A percentile compares a stretch with the other conserved stretches of the same genome.
These are phyloP conservation scores for Eristalinus aeneus DNA, from an alignment of 2,888 invertebrate genomes.

Conservation along the genomic window DNA sequence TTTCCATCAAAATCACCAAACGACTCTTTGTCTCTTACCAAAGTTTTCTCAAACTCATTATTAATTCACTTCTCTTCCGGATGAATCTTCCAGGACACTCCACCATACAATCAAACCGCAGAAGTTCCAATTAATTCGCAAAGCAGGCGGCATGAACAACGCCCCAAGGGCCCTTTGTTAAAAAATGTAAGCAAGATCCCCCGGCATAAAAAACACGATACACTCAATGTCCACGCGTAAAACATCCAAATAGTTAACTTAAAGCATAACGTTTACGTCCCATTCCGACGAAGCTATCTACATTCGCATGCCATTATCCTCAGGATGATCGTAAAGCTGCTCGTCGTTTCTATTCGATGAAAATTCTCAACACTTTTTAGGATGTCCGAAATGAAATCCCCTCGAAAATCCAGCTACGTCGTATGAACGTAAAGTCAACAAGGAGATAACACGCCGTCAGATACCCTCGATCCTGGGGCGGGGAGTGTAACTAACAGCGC, in stretches of 20 bases:
- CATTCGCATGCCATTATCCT: conserved; percentile 44
- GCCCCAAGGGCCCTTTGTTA: conserved; percentile 48
- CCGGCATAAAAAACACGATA: neutral
- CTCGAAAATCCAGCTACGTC: conserved; percentile 34
- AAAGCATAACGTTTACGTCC: conserved; percentile 51
- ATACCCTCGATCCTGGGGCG: conserved; percentile 13
- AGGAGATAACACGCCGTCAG: neutral
- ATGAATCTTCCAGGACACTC: conserved; percentile 9
- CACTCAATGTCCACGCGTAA: conserved; percentile 39
- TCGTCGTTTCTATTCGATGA: conserved; percentile 29
- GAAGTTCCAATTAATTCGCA: conserved; percentile 65
- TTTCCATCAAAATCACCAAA: conserved; percentile 3
- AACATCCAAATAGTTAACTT: conserved; percentile 67
- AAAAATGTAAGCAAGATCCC: conserved; percentile 5
- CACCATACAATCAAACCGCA: conserved; percentile 44
- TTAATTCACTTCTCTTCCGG: conserved; percentile 47
- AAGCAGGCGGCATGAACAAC: conserved; percentile 54
- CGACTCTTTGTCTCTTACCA: neutral
- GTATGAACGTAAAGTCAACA: neutral
- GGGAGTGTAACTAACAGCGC: conserved; percentile 57
- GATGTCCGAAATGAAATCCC: conserved; percentile 18
- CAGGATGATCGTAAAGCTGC: conserved; percentile 66
- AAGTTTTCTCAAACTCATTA: neutral
- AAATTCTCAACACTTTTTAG: conserved; percentile 31
- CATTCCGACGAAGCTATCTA: conserved; percentile 19